Percentiles rank a stretch among this genome's conserved stretches.
Evolutionary conservation across 2,888 invertebrate genomes (phyloP).

Genomic region (Zaprionus obscuricornis): DNA sequence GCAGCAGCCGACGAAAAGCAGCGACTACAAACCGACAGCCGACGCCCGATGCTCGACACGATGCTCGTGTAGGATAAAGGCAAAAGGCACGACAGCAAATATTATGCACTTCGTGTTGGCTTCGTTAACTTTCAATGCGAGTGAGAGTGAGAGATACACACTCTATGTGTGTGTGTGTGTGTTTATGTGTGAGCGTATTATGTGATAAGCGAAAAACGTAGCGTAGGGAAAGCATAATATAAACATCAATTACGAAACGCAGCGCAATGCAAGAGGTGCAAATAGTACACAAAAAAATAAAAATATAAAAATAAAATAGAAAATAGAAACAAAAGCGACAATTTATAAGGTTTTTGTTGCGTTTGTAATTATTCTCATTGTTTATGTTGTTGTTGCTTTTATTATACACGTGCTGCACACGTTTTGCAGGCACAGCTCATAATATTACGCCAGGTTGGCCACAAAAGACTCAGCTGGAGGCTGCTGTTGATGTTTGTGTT

Average conservation of each 20-base stretch:
- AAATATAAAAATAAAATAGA: too few relatives aligned
- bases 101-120: too few relatives aligned
- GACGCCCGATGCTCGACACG: too few relatives aligned
- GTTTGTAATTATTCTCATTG: too few relatives aligned
- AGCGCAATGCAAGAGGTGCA: slow-evolving; percentile 53
- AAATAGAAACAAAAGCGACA: neutral
- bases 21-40: too few relatives aligned
- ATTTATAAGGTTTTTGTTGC: neutral
- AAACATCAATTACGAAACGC: slow-evolving; percentile 51
- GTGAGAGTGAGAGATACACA: too few relatives aligned
- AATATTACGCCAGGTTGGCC: slow-evolving; percentile 12
- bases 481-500: slow-evolving; percentile 43
- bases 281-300: too few relatives aligned
- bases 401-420: too few relatives aligned
- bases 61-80: too few relatives aligned
- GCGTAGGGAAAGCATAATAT: slow-evolving; percentile 35
- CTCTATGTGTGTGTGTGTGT: slow-evolving; percentile 2
- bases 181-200: slow-evolving; percentile 25
- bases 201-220: slow-evolving; percentile 46
- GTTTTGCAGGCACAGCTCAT: slow-evolving; percentile 45
- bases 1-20: too few relatives aligned
- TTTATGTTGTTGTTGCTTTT: slow-evolving; percentile 27
- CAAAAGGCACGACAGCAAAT: too few relatives aligned
- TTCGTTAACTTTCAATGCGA: too few relatives aligned
- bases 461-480: slow-evolving; percentile 24